Base-by-base conservation (phyloP, 2,888 invertebrate genomes). In the Eilema caniola region DNA sequence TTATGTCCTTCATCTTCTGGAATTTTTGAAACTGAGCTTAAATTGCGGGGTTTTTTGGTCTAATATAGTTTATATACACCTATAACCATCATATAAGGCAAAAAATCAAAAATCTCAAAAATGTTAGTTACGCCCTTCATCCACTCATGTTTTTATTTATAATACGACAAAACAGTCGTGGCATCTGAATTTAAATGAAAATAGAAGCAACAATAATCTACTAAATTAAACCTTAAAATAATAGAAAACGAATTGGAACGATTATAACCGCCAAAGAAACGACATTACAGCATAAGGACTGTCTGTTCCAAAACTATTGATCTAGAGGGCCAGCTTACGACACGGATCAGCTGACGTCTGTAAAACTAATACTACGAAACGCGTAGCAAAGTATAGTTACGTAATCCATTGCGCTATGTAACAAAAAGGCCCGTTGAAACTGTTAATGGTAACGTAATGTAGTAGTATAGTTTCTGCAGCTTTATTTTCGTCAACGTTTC, bases 291-390 rank as follows among this genome's bases (percentile, higher is more conserved):
- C 63, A 81, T 71, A 70, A 62, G 69, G 70, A 72, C 72, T 59
- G 75, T 74, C 68, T 57, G 74, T 78, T 76, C 72, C 64, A 74
- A 73, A 78, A 79, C 75, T 83, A 83, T 83, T 77, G 84, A 83
- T 83, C 81, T 79, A 66, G 67, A 70, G 76, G 74, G 78, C 68
- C 67, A 78, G 72, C 74, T 73, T 66, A 67, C 76, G 71, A 75
- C 80, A 83, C 77, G 75, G 78, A 79, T 83, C 78, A 78, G 73
- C 83, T 79, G 82, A 73, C 74, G 80, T 84, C 80, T 78, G 72
- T 62, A 73, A 70, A 71, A 73, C 71, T 74, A 74, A 69, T 76
- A 74, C 71, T 75, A 80, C 69, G 57, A 71, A 77, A 75, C 68
- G 63, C 69, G 62, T 66, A 59, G 53, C 66, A 60, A 72, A 83